These are phyloP conservation scores for Serinus canaria DNA, from an alignment of 2,113 vertebrate species.

Conservation along the genomic window DNA sequence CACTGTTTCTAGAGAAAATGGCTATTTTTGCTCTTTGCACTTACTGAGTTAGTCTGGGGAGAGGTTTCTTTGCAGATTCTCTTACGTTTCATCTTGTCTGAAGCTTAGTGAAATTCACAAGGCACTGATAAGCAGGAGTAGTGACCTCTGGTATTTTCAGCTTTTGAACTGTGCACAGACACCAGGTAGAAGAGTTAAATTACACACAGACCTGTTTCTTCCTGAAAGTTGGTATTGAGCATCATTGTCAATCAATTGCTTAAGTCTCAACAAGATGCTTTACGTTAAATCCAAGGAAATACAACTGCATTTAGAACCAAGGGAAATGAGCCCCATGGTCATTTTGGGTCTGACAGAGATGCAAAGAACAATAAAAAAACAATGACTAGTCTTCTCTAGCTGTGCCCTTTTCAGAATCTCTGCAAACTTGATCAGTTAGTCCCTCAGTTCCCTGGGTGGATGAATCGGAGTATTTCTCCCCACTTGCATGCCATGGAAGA, in stretches of 20 bases:
- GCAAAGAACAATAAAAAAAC: neutral
- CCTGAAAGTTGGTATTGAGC: neutral
- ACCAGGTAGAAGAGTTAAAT: neutral
- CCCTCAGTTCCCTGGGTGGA: neutral
- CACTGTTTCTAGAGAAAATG: neutral
- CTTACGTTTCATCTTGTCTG: neutral
- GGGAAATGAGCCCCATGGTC: neutral
- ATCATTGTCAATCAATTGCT: neutral
- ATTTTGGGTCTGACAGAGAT: neutral
- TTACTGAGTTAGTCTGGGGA: neutral
- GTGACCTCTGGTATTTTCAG: neutral
- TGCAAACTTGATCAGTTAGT: neutral
- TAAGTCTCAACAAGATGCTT: neutral
- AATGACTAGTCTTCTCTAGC: neutral
- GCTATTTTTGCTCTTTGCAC: neutral
- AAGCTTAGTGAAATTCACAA: neutral
- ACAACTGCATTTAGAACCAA: neutral
- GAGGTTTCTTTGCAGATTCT: neutral
- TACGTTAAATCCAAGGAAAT: neutral
- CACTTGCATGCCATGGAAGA: neutral
- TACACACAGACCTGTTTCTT: neutral
- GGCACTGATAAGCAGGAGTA: neutral
- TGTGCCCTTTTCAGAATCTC: neutral
- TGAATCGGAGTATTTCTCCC: neutral
- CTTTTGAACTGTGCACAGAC: neutral